Base-by-base conservation (phyloP, 1,140 invertebrate species). In the Hycleus phaleratus region DNA sequence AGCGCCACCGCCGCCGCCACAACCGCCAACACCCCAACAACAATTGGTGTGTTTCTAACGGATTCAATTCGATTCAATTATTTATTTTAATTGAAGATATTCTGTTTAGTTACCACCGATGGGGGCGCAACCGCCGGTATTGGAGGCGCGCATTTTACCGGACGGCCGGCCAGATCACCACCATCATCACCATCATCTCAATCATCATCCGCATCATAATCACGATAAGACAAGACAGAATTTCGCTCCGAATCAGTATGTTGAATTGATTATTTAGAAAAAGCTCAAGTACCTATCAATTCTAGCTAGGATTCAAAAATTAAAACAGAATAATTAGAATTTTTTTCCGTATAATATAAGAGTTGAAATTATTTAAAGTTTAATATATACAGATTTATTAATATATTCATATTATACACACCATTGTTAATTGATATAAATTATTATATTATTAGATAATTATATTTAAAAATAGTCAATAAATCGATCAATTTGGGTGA, bases 101-200 rank as follows among this genome's bases (percentile, higher is more conserved):
- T 1, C 60, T 71, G 71, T 65, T 73, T 71, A 12, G 65, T 26
- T 73, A 49, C 68, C 66, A 10, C 64, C 64, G 38, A 62, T 73
- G 57, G 66, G 62, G 6, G 66, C 63, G 4, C 64, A 63, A 12
- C 60, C 71, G 8, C 67, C 67, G 24, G 63, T 64, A 25, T 60
- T 73, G 32, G 71, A 73, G 48, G 67, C 64, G 26, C 62, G 70
- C 47, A 59, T 72, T 10, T 60, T 72, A 44, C 47, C 59, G 1
- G 69, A 72, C 12, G 60, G 56, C 32, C 40, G 40, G 40, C 47
- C 5, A 49, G 56, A 32, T 18, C 40, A 6, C 40, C 40, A 32
- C 32, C 32, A 32, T 32, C 32, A 32, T 7, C 32, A 32, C 4
- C 32, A 32, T 7, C 32, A 32, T 32, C 18, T 18, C 18, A 18